A percentile compares a stretch with the other conserved stretches of the same genome.
Conservation (phyloP, 2,113 vertebrate species). For the Daboia siamensis region DNA sequence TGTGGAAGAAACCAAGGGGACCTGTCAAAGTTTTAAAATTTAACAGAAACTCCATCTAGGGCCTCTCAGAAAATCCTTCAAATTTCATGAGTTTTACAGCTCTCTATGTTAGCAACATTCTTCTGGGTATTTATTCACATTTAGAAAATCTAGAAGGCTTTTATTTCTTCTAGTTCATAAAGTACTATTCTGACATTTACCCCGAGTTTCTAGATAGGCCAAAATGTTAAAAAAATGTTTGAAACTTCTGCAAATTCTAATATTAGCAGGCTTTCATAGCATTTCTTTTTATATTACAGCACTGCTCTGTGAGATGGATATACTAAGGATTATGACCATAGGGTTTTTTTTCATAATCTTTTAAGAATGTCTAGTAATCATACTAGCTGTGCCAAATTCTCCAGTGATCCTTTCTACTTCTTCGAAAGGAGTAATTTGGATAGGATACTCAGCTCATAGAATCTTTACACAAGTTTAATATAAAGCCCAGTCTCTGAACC, state of each 20-base stretch:
- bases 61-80: background rate
- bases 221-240: background rate
- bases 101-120: background rate
- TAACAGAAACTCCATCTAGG: constrained; percentile 31
- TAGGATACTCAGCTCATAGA: background rate
- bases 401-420: background rate
- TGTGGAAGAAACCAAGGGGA: constrained; percentile 86
- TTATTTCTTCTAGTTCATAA: background rate
- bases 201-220: background rate
- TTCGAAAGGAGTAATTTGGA: background rate
- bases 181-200: background rate
- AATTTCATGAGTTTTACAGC: background rate
- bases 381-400: background rate
- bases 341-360: background rate
- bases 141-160: background rate
- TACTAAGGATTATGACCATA: background rate
- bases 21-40: constrained; percentile 64
- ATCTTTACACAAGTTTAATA: background rate
- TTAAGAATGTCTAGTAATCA: background rate
- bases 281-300: background rate
- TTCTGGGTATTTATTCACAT: background rate
- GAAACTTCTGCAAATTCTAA: background rate
- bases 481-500: background rate
- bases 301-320: background rate
- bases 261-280: background rate